phyloP scores from a whole-genome alignment of 2,113 vertebrate genomes.

The Callospermophilus lateralis region DNA sequence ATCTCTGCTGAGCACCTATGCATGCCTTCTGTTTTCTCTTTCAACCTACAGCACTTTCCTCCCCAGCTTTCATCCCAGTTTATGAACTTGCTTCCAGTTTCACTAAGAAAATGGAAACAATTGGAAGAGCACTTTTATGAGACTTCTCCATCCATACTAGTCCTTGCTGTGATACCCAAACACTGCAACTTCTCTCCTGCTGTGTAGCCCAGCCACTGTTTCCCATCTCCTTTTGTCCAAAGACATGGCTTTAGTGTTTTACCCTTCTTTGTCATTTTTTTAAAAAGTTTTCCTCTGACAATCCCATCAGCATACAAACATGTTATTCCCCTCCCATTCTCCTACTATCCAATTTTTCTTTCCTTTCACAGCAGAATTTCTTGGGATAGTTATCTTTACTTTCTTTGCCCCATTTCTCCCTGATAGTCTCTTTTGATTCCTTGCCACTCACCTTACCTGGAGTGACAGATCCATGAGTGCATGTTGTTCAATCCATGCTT shows the following conservation, averaged over 20 bases:
- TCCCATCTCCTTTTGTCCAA: background rate
- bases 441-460: background rate
- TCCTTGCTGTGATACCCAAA: background rate
- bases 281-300: background rate
- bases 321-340: background rate
- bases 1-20: background rate
- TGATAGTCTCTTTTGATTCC: background rate
- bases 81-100: background rate
- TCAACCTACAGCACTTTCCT: background rate
- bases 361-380: background rate
- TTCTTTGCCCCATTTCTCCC: background rate
- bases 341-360: background rate
- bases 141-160: background rate
- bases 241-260: background rate
- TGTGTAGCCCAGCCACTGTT: background rate
- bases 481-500: background rate
- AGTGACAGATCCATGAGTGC: background rate
- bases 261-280: background rate
- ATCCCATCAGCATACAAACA: background rate
- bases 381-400: background rate
- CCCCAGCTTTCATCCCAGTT: background rate
- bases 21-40: background rate
- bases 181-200: background rate
- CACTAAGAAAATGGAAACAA: background rate
- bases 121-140: background rate